A percentile compares a stretch with the other conserved stretches of the same genome.
These are phyloP conservation scores for Tribolium madens DNA, from an alignment of 1,140 invertebrate genomes.

Conservation along the genomic window DNA sequence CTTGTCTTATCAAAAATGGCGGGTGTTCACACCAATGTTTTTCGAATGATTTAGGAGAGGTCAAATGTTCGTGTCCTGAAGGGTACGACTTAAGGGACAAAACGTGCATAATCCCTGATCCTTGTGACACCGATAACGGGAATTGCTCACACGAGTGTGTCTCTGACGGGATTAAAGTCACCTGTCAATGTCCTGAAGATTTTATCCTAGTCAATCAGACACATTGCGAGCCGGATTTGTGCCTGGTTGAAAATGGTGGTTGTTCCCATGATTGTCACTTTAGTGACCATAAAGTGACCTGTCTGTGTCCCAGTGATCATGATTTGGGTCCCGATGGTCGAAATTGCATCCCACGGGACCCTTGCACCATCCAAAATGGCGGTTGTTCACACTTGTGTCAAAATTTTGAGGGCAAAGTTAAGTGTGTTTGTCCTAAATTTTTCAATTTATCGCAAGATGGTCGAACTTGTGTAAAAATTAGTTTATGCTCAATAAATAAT, in stretches of 20 bases:
- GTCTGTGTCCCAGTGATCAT: conserved; percentile 71
- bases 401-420: conserved; percentile 66
- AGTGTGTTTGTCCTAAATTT: conserved; percentile 67
- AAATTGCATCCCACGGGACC: conserved; percentile 72
- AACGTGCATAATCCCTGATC: conserved; percentile 68
- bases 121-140: conserved; percentile 71
- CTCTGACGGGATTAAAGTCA: conserved; percentile 31
- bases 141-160: conserved; percentile 66
- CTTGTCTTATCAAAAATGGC: conserved; percentile 73
- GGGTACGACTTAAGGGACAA: conserved; percentile 68
- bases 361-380: conserved; percentile 70
- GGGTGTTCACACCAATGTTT: conserved; percentile 75
- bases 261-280: conserved; percentile 74
- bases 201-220: conserved; percentile 61
- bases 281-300: conserved; percentile 64
- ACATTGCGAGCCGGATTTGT: conserved; percentile 60
- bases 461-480: conserved; percentile 55
- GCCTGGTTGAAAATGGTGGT: conserved; percentile 70
- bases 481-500: conserved; percentile 70
- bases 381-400: conserved; percentile 74
- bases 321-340: conserved; percentile 64
- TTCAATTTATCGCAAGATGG: conserved; percentile 64
- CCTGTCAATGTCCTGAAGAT: conserved; percentile 54
- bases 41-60: conserved; percentile 67
- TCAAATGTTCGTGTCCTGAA: conserved; percentile 72